Evolutionary conservation across 2,113 vertebrate genomes (phyloP).

Genomic region (Micronycteris hirsuta): DNA sequence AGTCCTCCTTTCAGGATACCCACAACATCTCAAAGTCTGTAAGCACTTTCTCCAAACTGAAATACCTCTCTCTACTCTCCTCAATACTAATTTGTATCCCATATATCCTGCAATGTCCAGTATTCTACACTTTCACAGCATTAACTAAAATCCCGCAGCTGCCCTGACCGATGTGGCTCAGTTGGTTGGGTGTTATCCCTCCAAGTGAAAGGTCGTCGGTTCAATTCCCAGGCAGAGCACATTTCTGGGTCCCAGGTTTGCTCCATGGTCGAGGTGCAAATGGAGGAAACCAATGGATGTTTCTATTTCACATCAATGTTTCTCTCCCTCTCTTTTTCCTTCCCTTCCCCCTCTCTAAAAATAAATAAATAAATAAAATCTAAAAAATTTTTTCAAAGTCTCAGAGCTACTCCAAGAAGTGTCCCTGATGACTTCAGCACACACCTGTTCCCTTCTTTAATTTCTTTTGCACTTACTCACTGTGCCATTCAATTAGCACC

Average conservation of each 20-base stretch:
- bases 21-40: not conserved
- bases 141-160: not conserved
- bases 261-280: too few relatives aligned
- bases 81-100: not conserved
- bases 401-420: not conserved
- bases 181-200: too few relatives aligned
- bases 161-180: too few relatives aligned
- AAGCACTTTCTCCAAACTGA: not conserved
- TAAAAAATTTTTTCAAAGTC: not conserved
- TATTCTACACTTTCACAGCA: not conserved
- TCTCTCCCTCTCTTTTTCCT: too few relatives aligned
- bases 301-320: too few relatives aligned
- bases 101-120: not conserved
- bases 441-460: slow-evolving; percentile 37
- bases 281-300: too few relatives aligned
- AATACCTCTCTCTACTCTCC: not conserved
- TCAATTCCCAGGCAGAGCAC: too few relatives aligned
- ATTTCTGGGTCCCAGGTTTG: too few relatives aligned
- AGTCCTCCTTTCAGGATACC: not conserved
- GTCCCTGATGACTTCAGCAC: not conserved
- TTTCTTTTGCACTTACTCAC: slow-evolving; percentile 52
- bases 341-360: too few relatives aligned
- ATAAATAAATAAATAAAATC: too few relatives aligned
- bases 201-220: too few relatives aligned
- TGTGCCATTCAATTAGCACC: slow-evolving; percentile 51